These are phyloP conservation scores for Propithecus perrieri DNA, from an alignment of 2,797 vertebrate species.

Conservation along the genomic window DNA sequence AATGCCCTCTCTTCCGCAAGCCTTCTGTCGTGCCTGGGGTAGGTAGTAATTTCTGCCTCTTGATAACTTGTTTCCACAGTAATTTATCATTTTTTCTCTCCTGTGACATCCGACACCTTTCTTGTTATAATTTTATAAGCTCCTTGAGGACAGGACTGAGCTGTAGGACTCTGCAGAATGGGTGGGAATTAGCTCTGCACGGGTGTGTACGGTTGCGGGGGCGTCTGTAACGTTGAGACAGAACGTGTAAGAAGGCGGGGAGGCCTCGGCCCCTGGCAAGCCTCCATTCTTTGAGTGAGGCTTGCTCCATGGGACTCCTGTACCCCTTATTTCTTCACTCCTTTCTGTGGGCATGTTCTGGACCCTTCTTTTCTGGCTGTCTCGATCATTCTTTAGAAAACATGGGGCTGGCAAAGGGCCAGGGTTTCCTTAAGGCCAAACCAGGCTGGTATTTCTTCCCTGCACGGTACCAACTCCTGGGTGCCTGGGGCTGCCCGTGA, in stretches of 20 bases:
- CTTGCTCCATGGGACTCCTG: rapidly evolving
- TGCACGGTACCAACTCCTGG: not conserved
- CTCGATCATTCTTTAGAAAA: not conserved
- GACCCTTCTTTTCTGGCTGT: not conserved
- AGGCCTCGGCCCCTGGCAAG: not conserved
- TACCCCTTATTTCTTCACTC: not conserved
- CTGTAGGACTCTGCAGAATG: not conserved
- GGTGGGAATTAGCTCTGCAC: not conserved
- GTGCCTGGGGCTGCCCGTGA: not conserved
- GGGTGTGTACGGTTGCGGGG: rapidly evolving
- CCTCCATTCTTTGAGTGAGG: not conserved
- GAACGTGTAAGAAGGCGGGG: no score
- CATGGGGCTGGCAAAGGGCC: not conserved
- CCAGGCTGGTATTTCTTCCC: not conserved
- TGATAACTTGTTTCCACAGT: not conserved
- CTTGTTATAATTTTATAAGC: not conserved
- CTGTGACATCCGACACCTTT: not conserved
- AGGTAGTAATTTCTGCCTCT: not conserved
- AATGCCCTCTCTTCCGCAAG: not conserved
- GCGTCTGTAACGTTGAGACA: no score
- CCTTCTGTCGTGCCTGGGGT: not conserved
- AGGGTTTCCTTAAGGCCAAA: not conserved
- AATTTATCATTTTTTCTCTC: not conserved
- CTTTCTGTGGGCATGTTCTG: not conserved
- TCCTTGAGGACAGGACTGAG: not conserved